Base-by-base conservation (phyloP, 2,888 invertebrate genomes). In the Sepiola atlantica region DNA sequence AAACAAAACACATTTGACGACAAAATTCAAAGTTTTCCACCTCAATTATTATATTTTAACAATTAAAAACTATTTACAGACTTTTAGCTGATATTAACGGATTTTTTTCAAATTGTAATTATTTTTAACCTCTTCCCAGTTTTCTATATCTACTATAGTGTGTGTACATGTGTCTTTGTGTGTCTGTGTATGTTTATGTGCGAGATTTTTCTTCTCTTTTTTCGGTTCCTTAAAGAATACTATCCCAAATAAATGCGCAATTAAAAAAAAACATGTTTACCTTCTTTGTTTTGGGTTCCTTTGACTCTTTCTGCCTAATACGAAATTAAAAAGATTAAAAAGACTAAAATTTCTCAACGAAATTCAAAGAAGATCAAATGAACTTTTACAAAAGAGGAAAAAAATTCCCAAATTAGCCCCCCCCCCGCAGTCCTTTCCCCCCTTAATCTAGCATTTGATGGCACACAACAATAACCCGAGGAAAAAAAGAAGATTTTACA, bases 31-130 rank as follows among this genome's bases (percentile, higher is more conserved):
- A 61, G n/a, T 16, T 32, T 94, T 61, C 77, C n/a, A 94, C 90
- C 94, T 77, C 45, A 61, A 35, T 90, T 77, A 90, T 94, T 61
- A 57, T 61, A 45, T 55, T 55, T 55, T 55, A 61, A 61, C 28
- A 94, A 94, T 45, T 90, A 35, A 35, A 32, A n/a, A 77, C 32
- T 57, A 94, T 90, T 61, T 61, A 45, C 94, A 90, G 54, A 61
- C 54, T 93, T 93, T 93, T 77, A 77, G 77, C n/a, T 77, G 77
- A 77, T 77, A 77, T 77, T 77, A n/a, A 77, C 77, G n/a, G n/a
- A 77, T 77, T 20, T 21, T 77, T 77, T 77, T n/a, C 77, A 32
- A 32, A 77, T 77, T 77, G 32, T 77, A 77, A 77, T 77, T 77
- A 77, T 77, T 77, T 77, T 77, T 32, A 77, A 77, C 77, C 77